These are phyloP conservation scores for Sphenodon punctatus DNA, from an alignment of 2,797 vertebrate species.

Conservation along the genomic window DNA sequence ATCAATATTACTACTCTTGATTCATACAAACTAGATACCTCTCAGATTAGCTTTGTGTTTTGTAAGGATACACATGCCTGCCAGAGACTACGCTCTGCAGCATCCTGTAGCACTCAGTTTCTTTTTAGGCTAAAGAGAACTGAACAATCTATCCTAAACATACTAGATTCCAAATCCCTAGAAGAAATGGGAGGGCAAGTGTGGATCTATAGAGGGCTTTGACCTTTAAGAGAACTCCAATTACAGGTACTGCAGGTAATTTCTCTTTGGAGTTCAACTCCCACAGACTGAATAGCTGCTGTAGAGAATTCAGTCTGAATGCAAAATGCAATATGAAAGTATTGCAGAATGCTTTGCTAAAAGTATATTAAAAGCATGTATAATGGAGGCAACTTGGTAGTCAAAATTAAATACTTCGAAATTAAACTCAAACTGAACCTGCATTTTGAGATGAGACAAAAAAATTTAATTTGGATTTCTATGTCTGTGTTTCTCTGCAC, in stretches of 20 bases:
- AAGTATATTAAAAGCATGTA: conserved; percentile 11
- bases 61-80: conserved; percentile 7
- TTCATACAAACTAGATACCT: background rate
- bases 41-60: conserved; percentile 4
- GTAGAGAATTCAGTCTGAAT: no score
- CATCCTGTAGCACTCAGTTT: conserved; percentile 42
- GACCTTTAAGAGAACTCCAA: conserved; percentile 63
- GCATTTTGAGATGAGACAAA: background rate
- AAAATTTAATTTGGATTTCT: background rate
- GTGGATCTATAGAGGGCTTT: conserved; percentile 56
- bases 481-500: background rate
- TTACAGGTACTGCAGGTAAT: conserved; percentile 61
- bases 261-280: conserved; percentile 47
- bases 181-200: conserved; percentile 49
- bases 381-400: conserved; percentile 15
- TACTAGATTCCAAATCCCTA: conserved; percentile 55
- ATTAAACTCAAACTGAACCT: accelerated
- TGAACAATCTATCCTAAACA: conserved; percentile 54
- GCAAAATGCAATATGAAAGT: conserved; percentile 18
- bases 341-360: conserved; percentile 26
- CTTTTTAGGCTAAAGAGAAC: conserved; percentile 49
- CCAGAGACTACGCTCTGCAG: conserved; percentile 2
- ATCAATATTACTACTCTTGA: background rate
- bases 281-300: no score
- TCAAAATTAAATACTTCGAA: conserved; percentile 21